These are phyloP conservation scores for Acutogordius australiensis DNA, from an alignment of 2,888 invertebrate genomes.

Conservation along the genomic window DNA sequence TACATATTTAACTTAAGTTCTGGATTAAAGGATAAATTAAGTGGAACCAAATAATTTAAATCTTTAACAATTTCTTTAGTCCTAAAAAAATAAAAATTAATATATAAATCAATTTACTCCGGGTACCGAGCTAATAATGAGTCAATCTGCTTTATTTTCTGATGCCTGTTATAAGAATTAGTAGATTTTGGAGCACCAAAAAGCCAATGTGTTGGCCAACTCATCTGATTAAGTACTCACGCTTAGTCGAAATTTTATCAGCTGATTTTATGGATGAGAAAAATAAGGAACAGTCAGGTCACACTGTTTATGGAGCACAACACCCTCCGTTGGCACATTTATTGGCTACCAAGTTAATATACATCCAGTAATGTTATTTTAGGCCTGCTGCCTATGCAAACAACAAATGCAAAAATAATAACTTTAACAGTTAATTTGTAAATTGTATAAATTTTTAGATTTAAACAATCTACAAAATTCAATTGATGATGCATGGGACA, in stretches of 20 bases:
- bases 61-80: constrained; percentile 6
- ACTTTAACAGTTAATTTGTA: too few species aligned
- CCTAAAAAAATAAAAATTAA: background rate
- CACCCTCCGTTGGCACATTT: too few species aligned
- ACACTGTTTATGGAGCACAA: too few species aligned
- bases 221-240: too few species aligned
- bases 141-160: background rate
- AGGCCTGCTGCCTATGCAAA: too few species aligned
- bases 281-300: too few species aligned
- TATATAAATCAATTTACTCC: background rate
- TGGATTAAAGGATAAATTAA: background rate
- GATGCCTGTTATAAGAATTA: background rate
- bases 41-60: background rate
- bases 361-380: too few species aligned
- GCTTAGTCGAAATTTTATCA: too few species aligned
- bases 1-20: background rate
- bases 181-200: background rate
- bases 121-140: background rate
- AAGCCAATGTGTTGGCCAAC: background rate
- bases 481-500: constrained; percentile 8
- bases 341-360: too few species aligned
- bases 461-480: background rate
- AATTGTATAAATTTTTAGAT: background rate
- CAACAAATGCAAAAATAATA: too few species aligned
- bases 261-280: too few species aligned